Conservation (phyloP, 1,140 invertebrate species). For the Calliphora vicina region DNA sequence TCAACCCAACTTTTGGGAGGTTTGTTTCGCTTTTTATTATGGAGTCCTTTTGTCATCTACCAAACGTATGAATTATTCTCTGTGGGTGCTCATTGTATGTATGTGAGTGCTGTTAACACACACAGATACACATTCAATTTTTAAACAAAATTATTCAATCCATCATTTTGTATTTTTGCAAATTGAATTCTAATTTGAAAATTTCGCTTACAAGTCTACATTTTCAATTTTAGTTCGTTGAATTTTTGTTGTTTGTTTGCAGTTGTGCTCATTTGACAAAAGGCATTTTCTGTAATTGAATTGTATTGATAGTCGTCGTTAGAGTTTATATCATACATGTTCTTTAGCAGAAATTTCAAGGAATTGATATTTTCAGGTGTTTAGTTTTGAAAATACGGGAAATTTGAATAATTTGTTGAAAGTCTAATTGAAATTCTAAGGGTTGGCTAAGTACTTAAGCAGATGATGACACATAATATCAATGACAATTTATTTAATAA, state of each 20-base stretch:
- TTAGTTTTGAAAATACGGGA: neutral
- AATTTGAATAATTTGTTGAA: too few relatives aligned
- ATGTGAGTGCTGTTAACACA: constrained; percentile 38
- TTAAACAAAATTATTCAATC: constrained; percentile 59
- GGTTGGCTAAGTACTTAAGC: neutral
- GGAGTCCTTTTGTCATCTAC: neutral
- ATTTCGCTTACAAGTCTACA: neutral
- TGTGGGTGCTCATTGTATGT: neutral
- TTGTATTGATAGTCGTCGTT: constrained; percentile 19
- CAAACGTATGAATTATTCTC: constrained; percentile 3
- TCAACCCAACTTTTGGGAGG: too few relatives aligned
- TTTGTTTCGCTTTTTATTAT: neutral
- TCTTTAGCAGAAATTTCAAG: too few relatives aligned
- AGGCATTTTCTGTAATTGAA: constrained; percentile 32
- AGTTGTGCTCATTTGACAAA: neutral
- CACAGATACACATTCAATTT: constrained; percentile 53
- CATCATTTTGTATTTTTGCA: constrained; percentile 53
- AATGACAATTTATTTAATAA: neutral
- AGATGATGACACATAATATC: neutral
- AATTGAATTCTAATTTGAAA: constrained; percentile 40
- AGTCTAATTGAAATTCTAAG: too few relatives aligned
- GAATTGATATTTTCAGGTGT: too few relatives aligned
- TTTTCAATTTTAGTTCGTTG: neutral
- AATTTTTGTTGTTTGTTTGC: neutral
- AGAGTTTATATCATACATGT: neutral